Evolutionary conservation across 2,113 vertebrate species (phyloP).

Genomic region (Chionis minor): DNA sequence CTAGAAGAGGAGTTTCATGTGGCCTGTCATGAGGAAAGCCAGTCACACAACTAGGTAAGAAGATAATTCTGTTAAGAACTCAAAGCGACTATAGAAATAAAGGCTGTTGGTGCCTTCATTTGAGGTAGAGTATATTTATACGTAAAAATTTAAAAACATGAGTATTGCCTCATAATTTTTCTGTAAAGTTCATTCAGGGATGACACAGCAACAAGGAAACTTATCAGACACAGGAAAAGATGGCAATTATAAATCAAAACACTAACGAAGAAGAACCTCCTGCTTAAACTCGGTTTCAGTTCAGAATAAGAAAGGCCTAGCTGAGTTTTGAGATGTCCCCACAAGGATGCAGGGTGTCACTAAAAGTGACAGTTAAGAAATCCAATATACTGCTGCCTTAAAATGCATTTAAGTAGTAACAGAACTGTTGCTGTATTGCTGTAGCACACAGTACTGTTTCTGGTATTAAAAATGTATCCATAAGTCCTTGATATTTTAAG

Average conservation of each 20-base stretch:
- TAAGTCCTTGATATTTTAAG: not conserved
- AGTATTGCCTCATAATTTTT: not conserved
- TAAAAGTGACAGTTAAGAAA: not conserved
- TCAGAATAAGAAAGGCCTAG: not conserved
- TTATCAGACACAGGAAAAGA: not conserved
- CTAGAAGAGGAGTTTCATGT: not conserved
- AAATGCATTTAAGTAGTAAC: not conserved
- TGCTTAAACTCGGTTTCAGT: not conserved
- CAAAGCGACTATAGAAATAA: not conserved
- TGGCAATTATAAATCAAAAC: not conserved
- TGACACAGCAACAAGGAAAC: not conserved
- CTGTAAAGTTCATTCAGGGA: not conserved
- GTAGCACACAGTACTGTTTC: not conserved
- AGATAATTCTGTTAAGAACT: not conserved
- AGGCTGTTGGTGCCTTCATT: not conserved
- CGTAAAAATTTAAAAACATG: not conserved
- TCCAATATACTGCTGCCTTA: not conserved
- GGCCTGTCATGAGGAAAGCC: not conserved
- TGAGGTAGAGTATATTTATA: not conserved
- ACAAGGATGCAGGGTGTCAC: not conserved
- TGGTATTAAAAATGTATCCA: not conserved
- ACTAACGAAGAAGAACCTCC: not conserved
- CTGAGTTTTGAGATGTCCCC: not conserved
- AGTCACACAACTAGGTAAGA: not conserved
- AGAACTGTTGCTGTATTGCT: not conserved